Conservation (phyloP, 2,113 vertebrate genomes). For the Microcebus griseorufus region DNA sequence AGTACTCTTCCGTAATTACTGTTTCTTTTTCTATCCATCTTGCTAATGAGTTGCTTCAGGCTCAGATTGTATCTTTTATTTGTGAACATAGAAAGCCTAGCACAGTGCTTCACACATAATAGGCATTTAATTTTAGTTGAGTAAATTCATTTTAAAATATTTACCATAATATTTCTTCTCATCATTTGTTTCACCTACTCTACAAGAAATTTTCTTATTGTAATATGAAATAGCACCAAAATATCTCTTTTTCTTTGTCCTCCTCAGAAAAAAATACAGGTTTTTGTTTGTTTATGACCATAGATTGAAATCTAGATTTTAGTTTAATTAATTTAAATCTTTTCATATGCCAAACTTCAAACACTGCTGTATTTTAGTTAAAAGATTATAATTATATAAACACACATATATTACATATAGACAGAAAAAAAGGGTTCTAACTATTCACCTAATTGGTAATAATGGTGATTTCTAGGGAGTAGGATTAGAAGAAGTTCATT, state of each 20-base stretch:
- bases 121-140: not conserved
- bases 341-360: slow-evolving; percentile 19
- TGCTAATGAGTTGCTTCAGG: not conserved
- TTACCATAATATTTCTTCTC: not conserved
- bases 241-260: not conserved
- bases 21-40: not conserved
- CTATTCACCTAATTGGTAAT: not conserved
- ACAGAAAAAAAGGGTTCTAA: not conserved
- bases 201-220: not conserved
- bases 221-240: not conserved
- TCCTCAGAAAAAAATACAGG: not conserved
- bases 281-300: not conserved
- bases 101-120: not conserved
- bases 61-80: not conserved
- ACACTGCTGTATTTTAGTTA: not conserved
- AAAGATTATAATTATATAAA: not conserved
- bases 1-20: not conserved
- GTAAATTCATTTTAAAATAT: slow-evolving; percentile 17
- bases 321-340: slow-evolving; percentile 43
- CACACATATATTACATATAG: not conserved
- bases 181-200: not conserved
- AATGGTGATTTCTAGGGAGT: not conserved
- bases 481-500: not conserved
- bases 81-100: not conserved
- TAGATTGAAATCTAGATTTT: not conserved